Evolutionary conservation across 30 jellyfish, hydroid and myxozoan species (phyloP).

Genomic region (Aurelia sp.): DNA sequence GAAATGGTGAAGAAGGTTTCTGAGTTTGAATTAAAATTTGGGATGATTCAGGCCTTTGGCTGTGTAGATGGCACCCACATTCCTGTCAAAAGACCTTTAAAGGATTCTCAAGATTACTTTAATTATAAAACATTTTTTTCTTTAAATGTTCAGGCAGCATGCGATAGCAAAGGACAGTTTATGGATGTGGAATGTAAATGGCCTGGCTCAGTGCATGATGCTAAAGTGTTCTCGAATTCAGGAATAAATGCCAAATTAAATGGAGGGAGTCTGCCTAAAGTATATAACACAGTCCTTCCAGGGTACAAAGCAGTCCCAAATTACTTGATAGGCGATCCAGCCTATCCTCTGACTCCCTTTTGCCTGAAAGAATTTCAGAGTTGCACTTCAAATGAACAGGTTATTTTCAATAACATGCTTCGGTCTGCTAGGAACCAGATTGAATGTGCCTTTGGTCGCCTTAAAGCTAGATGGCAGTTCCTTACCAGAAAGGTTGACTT

Average conservation of each 20-base stretch:
- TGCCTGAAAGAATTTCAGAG: constrained; percentile 76
- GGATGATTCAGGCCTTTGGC: constrained; percentile 49
- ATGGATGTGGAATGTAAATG: constrained; percentile 42
- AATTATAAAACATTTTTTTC: not conserved
- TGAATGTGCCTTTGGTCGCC: constrained; percentile 82
- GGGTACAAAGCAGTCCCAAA: constrained; percentile 36
- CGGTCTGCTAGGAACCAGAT: constrained; percentile 67
- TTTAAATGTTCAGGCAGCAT: constrained; percentile 24
- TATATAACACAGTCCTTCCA: not conserved
- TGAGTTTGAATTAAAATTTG: constrained; percentile 26
- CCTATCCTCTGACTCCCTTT: constrained; percentile 78
- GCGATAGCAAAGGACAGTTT: constrained; percentile 17
- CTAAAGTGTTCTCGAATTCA: constrained; percentile 42
- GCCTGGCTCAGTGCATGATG: constrained; percentile 58
- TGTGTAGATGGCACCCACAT: constrained; percentile 44
- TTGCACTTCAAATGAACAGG: constrained; percentile 40
- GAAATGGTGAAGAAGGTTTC: constrained; percentile 21
- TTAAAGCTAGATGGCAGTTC: constrained; percentile 78
- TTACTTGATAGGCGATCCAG: constrained; percentile 80
- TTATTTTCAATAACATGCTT: constrained; percentile 48
- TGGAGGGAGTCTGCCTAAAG: constrained; percentile 4
- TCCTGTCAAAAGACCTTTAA: not conserved
- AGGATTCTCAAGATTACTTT: constrained; percentile 13
- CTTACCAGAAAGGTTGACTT: constrained; percentile 58
- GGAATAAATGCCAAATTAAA: not conserved